These are phyloP conservation scores for Meghimatium bilineatum DNA, from an alignment of 2,888 invertebrate genomes.

Conservation along the genomic window DNA sequence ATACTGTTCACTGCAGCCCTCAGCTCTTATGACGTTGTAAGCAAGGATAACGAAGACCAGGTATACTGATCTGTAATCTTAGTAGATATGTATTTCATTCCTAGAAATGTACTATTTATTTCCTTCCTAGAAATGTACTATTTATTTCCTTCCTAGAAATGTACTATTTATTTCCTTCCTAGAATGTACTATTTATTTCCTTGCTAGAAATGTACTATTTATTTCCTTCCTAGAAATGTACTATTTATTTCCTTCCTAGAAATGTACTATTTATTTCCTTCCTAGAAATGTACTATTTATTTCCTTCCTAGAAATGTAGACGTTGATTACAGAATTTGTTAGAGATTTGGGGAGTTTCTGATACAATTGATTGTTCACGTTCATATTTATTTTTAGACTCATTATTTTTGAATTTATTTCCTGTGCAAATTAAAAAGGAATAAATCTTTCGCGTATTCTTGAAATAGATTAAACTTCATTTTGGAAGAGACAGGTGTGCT, in stretches of 20 bases:
- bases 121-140: not conserved
- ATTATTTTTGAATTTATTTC: not conserved
- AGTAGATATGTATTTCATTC: not conserved
- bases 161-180: not conserved
- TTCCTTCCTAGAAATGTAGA: not conserved
- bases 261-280: not conserved
- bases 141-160: not conserved
- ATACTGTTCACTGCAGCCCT: slow-evolving; percentile 49
- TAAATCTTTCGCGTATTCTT: no score
- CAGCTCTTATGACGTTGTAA: slow-evolving; percentile 44
- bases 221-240: not conserved
- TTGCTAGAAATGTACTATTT: not conserved
- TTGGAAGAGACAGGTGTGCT: no score
- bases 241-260: not conserved
- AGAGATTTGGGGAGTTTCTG: not conserved
- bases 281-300: not conserved
- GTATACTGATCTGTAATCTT: slow-evolving; percentile 15
- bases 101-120: not conserved
- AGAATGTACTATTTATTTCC: not conserved
- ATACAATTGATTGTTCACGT: not conserved
- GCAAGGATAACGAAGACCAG: slow-evolving; percentile 42
- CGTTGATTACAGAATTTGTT: not conserved
- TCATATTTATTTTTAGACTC: not conserved
- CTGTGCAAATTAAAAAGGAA: not conserved
- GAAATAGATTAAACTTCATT: no score